Evolutionary conservation across 2,113 vertebrate genomes (phyloP).

Genomic region (Rhagologus leucostigma): DNA sequence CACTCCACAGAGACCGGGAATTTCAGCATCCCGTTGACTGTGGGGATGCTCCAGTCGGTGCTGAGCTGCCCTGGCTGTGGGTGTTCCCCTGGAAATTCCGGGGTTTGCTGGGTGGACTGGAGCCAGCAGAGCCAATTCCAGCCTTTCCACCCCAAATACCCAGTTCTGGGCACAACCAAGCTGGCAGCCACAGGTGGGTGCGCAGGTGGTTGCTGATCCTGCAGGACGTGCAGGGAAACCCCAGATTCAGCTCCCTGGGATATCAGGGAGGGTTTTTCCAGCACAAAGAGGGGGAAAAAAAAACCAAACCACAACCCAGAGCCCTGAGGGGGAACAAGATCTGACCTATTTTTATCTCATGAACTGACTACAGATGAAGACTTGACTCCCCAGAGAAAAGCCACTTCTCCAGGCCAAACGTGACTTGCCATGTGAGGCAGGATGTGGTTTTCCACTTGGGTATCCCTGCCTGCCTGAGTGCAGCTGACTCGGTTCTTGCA

Average conservation of each 20-base stretch:
- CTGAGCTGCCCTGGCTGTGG: background rate
- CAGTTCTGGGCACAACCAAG: background rate
- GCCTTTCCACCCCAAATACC: background rate
- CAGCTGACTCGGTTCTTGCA: background rate
- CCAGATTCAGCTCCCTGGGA: background rate
- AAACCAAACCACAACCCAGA: background rate
- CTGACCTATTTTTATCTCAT: conserved; percentile 20
- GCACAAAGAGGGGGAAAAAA: background rate
- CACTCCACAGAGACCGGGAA: accelerated
- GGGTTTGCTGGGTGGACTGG: background rate
- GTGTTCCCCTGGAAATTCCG: background rate
- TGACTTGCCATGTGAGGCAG: background rate
- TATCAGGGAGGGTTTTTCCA: background rate
- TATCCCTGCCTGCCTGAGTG: background rate
- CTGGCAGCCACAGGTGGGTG: background rate
- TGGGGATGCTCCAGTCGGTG: background rate
- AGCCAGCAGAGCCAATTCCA: background rate
- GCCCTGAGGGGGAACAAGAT: background rate
- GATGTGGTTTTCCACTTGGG: background rate
- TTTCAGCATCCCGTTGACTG: background rate
- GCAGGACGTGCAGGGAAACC: background rate
- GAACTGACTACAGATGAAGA: background rate
- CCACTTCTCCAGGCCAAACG: background rate
- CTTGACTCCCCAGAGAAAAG: background rate
- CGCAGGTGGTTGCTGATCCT: background rate